Base-by-base conservation (phyloP, 2,888 invertebrate genomes). In the Linnaemya tessellans region DNA sequence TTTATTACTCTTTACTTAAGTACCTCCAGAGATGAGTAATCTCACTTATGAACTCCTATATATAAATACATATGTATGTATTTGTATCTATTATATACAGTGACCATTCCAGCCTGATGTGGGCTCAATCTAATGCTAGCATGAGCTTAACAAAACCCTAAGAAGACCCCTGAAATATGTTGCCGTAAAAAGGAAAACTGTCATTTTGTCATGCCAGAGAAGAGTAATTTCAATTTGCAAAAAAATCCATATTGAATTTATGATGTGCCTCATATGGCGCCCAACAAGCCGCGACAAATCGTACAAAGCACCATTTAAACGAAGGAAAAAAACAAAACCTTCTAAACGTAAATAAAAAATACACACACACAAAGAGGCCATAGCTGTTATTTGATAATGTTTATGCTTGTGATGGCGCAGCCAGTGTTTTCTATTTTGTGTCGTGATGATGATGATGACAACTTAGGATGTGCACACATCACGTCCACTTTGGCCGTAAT, bases 231-330 rank as follows among this genome's bases (percentile, higher is more conserved):
- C 73, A 80, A 74, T 80, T 80, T 80, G 38, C 54, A 58, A 11
- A 65, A 54, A 43, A 60, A 70, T 43, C 51, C 46, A 70, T 74
- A 70, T 43, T 74, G 58, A 81, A 86, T 87, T 87, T 87, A 84
- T 84, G 87, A 86, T 84, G 87, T 80, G 87, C 82, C 71, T 87
- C 87, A 82, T 84, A 86, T 87, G 87, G 81, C 84, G 84, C 81
- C 86, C 81, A 87, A 86, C 87, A 85, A 85, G 81, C 84, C 85
- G 86, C 84, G 86, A 80, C 81, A 64, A 77, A 46, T 49, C 46
- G 35, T 79, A 54, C 78, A 51, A 65, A 49, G 58, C 54, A 38
- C 25, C 49, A 74, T 64, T 43, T 71, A 65, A 73, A 43, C 35
- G 13, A 67, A 83, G 18, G 38, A 77, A 58, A 56, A 78, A 77